Conservation (phyloP, 2,797 vertebrate species). For the Sebastes aleutianus region DNA sequence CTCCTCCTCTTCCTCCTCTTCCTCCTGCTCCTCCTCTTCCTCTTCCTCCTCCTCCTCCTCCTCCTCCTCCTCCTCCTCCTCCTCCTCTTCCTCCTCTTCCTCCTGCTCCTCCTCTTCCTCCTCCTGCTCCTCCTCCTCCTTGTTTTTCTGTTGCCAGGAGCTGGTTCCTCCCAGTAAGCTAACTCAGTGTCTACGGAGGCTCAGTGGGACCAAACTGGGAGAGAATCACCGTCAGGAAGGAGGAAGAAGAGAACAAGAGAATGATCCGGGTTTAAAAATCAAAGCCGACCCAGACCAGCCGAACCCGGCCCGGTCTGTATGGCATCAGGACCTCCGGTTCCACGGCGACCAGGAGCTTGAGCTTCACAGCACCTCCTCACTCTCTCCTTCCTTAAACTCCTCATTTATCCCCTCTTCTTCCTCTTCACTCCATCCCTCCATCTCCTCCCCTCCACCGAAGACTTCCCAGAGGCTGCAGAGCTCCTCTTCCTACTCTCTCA, state of each 20-base stretch:
- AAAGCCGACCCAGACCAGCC: constrained; percentile 84
- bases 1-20: accelerated
- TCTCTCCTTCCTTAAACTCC: background rate
- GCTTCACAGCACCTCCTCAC: background rate
- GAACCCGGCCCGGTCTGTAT: constrained; percentile 63
- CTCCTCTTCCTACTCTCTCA: constrained; percentile 2
- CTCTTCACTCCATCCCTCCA: background rate
- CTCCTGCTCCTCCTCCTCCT: background rate
- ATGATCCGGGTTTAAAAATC: background rate
- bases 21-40: accelerated
- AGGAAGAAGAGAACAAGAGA: background rate
- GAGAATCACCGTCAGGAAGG: constrained; percentile 68
- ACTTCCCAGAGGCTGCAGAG: background rate
- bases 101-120: accelerated
- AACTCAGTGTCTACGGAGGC: constrained; percentile 60
- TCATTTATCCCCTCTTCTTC: background rate
- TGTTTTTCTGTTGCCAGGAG: constrained; percentile 14
- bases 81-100: background rate
- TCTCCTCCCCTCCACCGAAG: constrained; percentile 6
- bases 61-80: accelerated
- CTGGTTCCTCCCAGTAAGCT: constrained; percentile 40
- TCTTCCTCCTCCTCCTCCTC: accelerated
- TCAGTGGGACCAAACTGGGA: constrained; percentile 64
- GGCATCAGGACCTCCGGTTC: constrained; percentile 23
- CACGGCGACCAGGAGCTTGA: background rate